Conservation (phyloP, 30 jellyfish, hydroid and myxozoan species). For the Turritopsis dohrnii region DNA sequence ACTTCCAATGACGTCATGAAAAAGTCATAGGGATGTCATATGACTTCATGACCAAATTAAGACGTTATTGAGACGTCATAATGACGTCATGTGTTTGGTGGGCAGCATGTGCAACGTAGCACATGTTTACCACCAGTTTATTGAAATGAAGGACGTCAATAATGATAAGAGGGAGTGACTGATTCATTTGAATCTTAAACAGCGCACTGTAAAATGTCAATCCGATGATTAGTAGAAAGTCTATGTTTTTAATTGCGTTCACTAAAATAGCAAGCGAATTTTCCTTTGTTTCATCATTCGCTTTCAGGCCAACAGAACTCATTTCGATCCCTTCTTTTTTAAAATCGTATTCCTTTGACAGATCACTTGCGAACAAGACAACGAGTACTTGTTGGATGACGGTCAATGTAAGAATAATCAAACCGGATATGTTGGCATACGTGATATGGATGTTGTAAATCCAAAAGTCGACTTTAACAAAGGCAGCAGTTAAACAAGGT, state of each 20-base stretch:
- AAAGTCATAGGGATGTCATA: too few relatives aligned
- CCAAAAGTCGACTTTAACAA: not conserved
- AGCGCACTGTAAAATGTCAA: not conserved
- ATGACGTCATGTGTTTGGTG: too few relatives aligned
- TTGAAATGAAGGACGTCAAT: not conserved
- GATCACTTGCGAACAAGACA: not conserved
- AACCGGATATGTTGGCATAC: not conserved
- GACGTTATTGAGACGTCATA: too few relatives aligned
- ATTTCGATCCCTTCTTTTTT: not conserved
- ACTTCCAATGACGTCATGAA: too few relatives aligned
- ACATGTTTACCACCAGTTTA: not conserved
- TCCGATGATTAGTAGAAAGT: too few relatives aligned
- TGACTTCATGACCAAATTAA: too few relatives aligned
- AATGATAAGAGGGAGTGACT: not conserved
- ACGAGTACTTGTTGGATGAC: not conserved
- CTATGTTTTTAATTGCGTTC: not conserved
- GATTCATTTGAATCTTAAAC: not conserved
- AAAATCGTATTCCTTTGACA: not conserved
- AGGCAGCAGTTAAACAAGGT: not conserved
- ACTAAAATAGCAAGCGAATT: not conserved
- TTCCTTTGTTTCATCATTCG: not conserved
- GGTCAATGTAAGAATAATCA: not conserved
- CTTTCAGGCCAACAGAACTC: not conserved
- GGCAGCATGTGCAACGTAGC: not conserved
- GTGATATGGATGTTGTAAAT: not conserved